These are phyloP conservation scores for Alca torda DNA, from an alignment of 2,797 vertebrate genomes.

Conservation along the genomic window DNA sequence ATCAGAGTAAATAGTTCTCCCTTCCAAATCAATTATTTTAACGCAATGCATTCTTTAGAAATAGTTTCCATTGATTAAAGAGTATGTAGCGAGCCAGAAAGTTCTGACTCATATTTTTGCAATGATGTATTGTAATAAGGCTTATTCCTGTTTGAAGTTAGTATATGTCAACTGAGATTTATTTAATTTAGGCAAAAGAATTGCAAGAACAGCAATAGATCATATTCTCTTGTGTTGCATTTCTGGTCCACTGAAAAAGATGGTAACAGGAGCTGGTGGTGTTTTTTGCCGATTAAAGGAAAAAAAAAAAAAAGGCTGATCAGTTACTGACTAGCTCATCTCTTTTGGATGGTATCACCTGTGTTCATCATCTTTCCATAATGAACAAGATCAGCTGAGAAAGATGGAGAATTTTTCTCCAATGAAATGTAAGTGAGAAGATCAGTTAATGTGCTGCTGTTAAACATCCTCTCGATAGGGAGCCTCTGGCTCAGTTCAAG, in stretches of 20 bases:
- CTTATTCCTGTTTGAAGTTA: not conserved
- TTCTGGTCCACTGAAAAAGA: not conserved
- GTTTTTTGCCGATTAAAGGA: not conserved
- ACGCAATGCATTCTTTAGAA: not conserved
- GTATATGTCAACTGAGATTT: not conserved
- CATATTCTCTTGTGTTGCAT: not conserved
- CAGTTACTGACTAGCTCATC: constrained; percentile 11
- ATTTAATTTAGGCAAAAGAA: not conserved
- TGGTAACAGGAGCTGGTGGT: not conserved
- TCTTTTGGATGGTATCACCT: constrained; percentile 4
- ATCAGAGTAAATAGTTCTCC: not conserved
- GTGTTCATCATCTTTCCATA: not conserved
- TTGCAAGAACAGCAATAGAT: not conserved
- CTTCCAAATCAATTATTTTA: not conserved
- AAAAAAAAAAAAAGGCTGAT: not conserved
- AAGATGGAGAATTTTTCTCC: constrained; percentile 6
- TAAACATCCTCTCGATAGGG: not conserved
- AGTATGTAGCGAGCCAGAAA: not conserved
- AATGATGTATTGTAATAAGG: not conserved
- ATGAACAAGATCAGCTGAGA: not conserved
- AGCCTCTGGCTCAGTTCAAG: constrained; percentile 18
- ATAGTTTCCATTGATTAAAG: not conserved
- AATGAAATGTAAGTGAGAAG: not conserved
- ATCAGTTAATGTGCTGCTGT: constrained; percentile 10
- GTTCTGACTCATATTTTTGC: not conserved